A percentile compares a stretch with the other conserved stretches of the same genome.
These are phyloP conservation scores for Pristionchus arcanus DNA, from an alignment of 2,888 invertebrate species.

Conservation along the genomic window DNA sequence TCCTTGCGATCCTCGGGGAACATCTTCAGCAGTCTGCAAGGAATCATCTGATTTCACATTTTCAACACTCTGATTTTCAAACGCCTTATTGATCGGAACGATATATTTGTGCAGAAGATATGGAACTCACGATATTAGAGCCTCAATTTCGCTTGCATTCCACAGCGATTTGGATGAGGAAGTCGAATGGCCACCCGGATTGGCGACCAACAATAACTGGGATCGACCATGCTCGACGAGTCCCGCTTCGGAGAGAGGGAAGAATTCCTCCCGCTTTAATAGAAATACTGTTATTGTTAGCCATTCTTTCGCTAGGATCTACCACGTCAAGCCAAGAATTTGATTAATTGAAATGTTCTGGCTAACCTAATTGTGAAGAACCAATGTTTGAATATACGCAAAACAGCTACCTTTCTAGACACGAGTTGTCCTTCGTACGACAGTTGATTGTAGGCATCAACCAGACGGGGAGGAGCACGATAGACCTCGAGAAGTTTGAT, in stretches of 20 bases:
- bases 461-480: neutral
- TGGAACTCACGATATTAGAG: neutral
- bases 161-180: neutral
- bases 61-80: too few relatives aligned
- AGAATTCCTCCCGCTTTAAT: neutral
- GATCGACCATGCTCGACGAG: neutral
- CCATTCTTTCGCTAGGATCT: too few relatives aligned
- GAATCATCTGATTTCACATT: neutral
- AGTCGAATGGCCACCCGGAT: neutral
- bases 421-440: constrained; percentile 32
- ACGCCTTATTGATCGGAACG: too few relatives aligned
- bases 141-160: neutral
- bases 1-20: constrained; percentile 4
- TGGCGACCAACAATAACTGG: neutral
- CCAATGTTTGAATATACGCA: neutral
- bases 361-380: neutral
- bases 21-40: neutral
- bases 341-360: neutral
- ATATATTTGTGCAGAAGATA: too few relatives aligned
- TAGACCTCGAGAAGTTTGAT: constrained; percentile 43
- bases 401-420: neutral
- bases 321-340: too few relatives aligned
- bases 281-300: neutral
- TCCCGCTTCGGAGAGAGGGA: neutral
- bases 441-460: constrained; percentile 10